Base-by-base conservation (phyloP, 2,113 vertebrate genomes). In the Xyliphius kryptos region DNA sequence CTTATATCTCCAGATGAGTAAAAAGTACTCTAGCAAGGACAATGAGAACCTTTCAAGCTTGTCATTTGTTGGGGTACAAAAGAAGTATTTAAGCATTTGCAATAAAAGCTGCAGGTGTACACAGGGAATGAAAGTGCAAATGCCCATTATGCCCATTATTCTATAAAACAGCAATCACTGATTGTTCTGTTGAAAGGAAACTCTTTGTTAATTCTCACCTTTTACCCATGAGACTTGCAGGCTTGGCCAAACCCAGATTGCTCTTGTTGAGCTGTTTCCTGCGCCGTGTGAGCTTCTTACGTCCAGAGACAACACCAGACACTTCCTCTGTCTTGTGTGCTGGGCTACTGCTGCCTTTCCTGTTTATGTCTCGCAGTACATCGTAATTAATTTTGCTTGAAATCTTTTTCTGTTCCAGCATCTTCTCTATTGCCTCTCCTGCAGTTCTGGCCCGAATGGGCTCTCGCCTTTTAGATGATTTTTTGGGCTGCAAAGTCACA, bases 341-440 rank as follows among this genome's bases (percentile, higher is more conserved):
- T 0, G 83, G 83, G 64, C 86, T 43, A 13, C 40, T 43, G 71
- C 58, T 61, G 56, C 79, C 76, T 53, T 83, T 87, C 76, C 85
- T 87, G 81, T 96, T 90, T 64, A 99, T 91, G 83, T 89, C 94
- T 17, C 88, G 85, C 52, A 99, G 88, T 58, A 97, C 96, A 6
- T 95, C 93, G 53, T 99, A 99, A 86, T 98, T 95, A 79, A 99
- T 99, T 83, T 98, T 99, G 83, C 91, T 96, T 13, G 95, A 99
- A 79, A 99, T 97, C 79, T 89, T 94, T 84, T 99, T 99, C 85
- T 94, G 94, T 74, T 95, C 93, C 81, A 99, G 68, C 96, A 99
- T 99, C 85, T 88, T 96, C 82, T 97, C 94, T 21, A 99, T 99
- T 17, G 96, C 95, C 71, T 99, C 96, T 13, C 91, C 90, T 0